Conservation (phyloP, 2,113 vertebrate genomes). For the Alces alces region DNA sequence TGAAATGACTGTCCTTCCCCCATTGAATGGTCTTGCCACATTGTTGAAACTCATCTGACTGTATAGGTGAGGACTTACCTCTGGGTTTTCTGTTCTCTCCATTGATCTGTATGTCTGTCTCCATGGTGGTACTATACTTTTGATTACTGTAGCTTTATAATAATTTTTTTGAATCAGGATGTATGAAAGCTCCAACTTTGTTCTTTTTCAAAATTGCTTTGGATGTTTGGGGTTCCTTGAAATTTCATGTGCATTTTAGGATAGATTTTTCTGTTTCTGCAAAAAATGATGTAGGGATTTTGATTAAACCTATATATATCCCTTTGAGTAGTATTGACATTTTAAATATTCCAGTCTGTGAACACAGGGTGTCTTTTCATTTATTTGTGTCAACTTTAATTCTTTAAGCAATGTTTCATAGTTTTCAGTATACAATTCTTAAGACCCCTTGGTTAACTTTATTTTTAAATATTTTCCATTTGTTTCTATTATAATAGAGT, state of each 20-base stretch:
- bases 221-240: neutral
- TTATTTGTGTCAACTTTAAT: neutral
- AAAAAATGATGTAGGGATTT: neutral
- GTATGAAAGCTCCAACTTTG: neutral
- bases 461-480: neutral
- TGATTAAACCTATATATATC: neutral
- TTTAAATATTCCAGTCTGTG: neutral
- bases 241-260: neutral
- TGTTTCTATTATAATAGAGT: neutral
- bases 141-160: neutral
- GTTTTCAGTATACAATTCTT: neutral
- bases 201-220: neutral
- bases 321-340: neutral
- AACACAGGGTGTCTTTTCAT: neutral
- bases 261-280: neutral
- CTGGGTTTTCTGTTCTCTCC: neutral
- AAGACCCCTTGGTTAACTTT: neutral
- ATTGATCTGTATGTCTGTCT: neutral
- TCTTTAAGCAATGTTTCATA: neutral
- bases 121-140: neutral
- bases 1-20: neutral
- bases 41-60: neutral
- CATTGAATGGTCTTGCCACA: neutral
- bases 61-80: neutral
- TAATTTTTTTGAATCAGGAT: constrained; percentile 4